phyloP scores from a whole-genome alignment of 1,140 invertebrate genomes.

The Ceratina calcarata region DNA sequence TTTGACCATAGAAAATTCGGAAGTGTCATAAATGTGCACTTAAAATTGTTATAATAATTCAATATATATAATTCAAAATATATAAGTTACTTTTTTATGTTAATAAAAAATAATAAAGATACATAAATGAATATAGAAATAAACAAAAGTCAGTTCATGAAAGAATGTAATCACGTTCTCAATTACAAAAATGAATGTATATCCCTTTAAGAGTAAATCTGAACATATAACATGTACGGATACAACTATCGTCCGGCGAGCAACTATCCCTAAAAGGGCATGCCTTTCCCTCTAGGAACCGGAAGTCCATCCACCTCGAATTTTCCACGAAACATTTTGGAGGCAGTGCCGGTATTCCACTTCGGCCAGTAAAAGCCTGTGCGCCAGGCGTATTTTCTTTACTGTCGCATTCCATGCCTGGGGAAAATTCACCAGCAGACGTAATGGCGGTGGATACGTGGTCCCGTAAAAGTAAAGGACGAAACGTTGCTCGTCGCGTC shows the following conservation, averaged over 20 bases:
- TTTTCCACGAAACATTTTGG: neutral
- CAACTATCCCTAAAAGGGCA: neutral
- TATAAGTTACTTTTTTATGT: no score
- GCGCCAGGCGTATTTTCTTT: conserved; percentile 41
- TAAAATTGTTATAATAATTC: no score
- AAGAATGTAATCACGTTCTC: no score
- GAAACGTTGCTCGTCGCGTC: conserved; percentile 39
- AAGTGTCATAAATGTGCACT: no score
- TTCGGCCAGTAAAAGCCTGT: conserved; percentile 19
- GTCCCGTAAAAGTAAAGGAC: conserved; percentile 61
- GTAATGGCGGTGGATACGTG: conserved; percentile 55
- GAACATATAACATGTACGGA: no score
- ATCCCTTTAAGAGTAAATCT: no score
- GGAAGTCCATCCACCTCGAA: neutral
- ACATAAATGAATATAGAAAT: no score
- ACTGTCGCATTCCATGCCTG: conserved; percentile 30
- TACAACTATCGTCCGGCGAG: neutral
- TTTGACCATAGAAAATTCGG: no score
- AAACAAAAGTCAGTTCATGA: no score
- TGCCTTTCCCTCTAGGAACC: neutral
- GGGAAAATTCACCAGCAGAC: conserved; percentile 30
- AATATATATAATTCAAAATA: no score
- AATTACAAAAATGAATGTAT: no score
- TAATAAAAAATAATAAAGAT: no score
- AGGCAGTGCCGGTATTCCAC: neutral